Base-by-base conservation (phyloP, 2,113 vertebrate genomes). In the Lagenorhynchus albirostris region DNA sequence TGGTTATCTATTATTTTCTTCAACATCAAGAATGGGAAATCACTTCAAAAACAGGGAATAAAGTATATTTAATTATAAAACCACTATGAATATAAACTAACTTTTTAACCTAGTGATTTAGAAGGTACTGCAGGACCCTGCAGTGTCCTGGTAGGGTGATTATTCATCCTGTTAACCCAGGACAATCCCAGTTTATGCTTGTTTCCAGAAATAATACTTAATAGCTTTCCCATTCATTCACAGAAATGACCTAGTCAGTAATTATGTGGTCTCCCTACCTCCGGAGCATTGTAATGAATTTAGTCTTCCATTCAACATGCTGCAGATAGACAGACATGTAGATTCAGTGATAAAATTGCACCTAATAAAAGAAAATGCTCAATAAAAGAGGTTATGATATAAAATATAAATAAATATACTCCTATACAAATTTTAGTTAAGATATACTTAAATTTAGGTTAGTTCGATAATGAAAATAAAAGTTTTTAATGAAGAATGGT, bases 151-250 rank as follows among this genome's bases (percentile, higher is more conserved):
- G 26, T 29, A 65, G 12, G 58, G 62, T 44, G 20, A 96, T 68
- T 50, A 91, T 71, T 63, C 47, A 55, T 36, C 70, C 26, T 44
- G 58, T 80, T 89, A 80, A 65, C 67, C 14, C 55, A 73, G 36
- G 33, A 92, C 71, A 92, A 84, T 73, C 38, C 44, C 44, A 89
- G 38, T 84, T 73, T 94, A 41, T 67, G 77, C 38, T 41, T 80
- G 21, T n/a, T 87, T 84, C 74, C 63, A 87, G 33, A 38, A 89
- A 84, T 33, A 81, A 76, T 80, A 47, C 29, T 50, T 77, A 63
- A 67, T 89, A 89, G 84, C 60, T 93, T 97, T 91, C n/a, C 11
- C 41, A 53, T 68, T 93, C 36, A 73, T 58, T 47, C 33, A 96
- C 70, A 93, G 87, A 94, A 79, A 36, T 84, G 65, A 86, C 50